These are phyloP conservation scores for Lasioglossum calceatum DNA, from an alignment of 2,888 invertebrate genomes.

Conservation along the genomic window DNA sequence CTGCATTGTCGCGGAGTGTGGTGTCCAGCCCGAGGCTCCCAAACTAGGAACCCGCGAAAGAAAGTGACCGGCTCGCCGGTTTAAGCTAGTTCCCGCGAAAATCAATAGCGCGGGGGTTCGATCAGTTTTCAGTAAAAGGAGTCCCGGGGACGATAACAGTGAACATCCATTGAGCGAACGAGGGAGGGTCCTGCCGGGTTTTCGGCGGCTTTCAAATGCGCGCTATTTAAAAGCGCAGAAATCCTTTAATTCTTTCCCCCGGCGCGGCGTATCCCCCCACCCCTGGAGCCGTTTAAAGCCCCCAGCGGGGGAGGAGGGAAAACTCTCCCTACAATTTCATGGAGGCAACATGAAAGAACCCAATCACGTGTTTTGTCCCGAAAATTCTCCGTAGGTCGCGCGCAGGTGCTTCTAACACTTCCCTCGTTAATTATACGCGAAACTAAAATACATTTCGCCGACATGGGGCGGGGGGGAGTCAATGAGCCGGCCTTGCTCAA, in stretches of 20 bases:
- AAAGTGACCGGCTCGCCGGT: background rate
- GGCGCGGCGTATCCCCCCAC: background rate
- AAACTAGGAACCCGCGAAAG: background rate
- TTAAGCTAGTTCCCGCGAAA: background rate
- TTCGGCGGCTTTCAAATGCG: constrained; percentile 46
- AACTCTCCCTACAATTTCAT: background rate
- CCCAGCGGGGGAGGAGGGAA: background rate
- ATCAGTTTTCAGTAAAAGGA: constrained; percentile 38
- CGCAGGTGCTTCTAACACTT: constrained; percentile 60
- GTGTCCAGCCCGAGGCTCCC: background rate
- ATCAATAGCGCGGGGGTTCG: constrained; percentile 24
- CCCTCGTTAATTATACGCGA: constrained; percentile 60
- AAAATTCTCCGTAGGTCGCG: constrained; percentile 50
- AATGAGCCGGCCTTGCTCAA: constrained; percentile 42
- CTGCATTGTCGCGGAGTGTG: background rate
- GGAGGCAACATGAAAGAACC: constrained; percentile 50
- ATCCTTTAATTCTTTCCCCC: constrained; percentile 52
- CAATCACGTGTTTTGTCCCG: constrained; percentile 58
- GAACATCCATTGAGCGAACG: constrained; percentile 42
- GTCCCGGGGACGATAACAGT: constrained; percentile 39
- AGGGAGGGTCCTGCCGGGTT: background rate
- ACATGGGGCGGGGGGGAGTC: constrained; percentile 48
- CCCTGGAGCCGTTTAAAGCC: constrained; percentile 25
- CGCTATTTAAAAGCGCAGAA: constrained; percentile 52
- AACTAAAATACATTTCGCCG: constrained; percentile 58